Evolutionary conservation across 2,888 invertebrate genomes (phyloP).

Genomic region (Melanargia galathea): DNA sequence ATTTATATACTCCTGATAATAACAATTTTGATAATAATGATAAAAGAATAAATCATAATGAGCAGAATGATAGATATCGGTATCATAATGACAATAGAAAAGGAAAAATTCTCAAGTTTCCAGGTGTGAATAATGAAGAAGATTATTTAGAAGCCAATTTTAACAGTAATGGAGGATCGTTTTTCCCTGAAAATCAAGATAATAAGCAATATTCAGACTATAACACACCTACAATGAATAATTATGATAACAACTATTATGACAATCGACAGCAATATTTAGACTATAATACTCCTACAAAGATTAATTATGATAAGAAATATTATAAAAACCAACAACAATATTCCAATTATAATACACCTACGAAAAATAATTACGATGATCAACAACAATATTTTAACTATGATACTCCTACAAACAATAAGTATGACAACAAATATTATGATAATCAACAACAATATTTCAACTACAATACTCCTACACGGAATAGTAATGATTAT

Average conservation of each 20-base stretch:
- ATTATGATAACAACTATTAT: constrained; percentile 1
- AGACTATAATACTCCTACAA: constrained; percentile 1
- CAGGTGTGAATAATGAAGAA: constrained; percentile 36
- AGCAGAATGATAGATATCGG: constrained; percentile 17
- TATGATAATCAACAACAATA: constrained; percentile 2
- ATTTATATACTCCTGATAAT: constrained; percentile 16
- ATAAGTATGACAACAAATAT: not conserved
- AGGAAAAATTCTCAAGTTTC: constrained; percentile 47
- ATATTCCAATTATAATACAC: constrained; percentile 3
- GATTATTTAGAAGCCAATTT: constrained; percentile 26
- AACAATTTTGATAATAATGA: constrained; percentile 16
- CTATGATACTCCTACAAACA: not conserved
- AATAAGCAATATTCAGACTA: constrained; percentile 11
- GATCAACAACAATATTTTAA: constrained; percentile 3
- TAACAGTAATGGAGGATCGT: constrained; percentile 40
- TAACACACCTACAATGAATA: not conserved
- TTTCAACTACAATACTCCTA: constrained; percentile 1
- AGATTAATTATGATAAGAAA: not conserved
- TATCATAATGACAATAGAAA: constrained; percentile 33
- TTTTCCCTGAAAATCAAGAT: constrained; percentile 42
- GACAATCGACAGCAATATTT: constrained; percentile 2
- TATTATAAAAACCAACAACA: not conserved
- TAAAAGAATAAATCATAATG: constrained; percentile 28
- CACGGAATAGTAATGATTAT: not conserved
- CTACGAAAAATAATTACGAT: not conserved